Evolutionary conservation across 2,888 invertebrate genomes (phyloP), one percentile per base, ranked within the genome.

Genomic region (Tenthredo distinguenda): DNA sequence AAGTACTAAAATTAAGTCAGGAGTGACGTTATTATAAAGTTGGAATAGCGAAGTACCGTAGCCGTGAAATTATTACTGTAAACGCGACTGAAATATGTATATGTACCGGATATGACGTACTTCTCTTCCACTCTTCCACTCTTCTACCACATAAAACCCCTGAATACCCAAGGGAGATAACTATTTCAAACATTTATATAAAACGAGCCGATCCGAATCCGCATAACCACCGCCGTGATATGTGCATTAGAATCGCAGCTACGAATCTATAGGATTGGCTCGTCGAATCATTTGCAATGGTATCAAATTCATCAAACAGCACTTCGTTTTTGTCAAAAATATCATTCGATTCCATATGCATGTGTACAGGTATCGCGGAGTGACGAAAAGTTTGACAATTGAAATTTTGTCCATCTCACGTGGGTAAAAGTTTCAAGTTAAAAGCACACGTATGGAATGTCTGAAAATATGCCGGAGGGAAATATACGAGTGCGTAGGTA

Each of bases 1-100:
- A 62, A 62, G 62, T 62, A 62, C 62, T 62, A 68, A 68, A 68
- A 68, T 68, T 68, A 68, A 68, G 21, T 68, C 68, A 68, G 34
- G 12, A 62, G 26, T 62, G 62, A 71, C 71, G 72, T 74, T 74
- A 31, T 43, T 74, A 74, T 43, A 74, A 74, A 74, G 40, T 74
- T 74, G 21, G n/a, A 74, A 74, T 43, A 74, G 43, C 43, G 26
- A 43, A 43, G 72, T 34, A 68, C 68, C 68, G 34, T 68, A 74
- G 43, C 74, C 47, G 43, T 74, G 43, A 47, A 74, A 74, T 74
- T 74, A 43, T 74, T 40, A 74, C 74, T 43, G 74, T 47, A 74
- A 47, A 74, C 40, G 74, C n/a, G 43, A 43, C 18, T 74, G 47
- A 74, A 74, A 74, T 74, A 74, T 74, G 40, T 74, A 74, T 18